These are phyloP conservation scores for Callithrix jacchus DNA, from an alignment of 2,113 vertebrate species.

Conservation along the genomic window DNA sequence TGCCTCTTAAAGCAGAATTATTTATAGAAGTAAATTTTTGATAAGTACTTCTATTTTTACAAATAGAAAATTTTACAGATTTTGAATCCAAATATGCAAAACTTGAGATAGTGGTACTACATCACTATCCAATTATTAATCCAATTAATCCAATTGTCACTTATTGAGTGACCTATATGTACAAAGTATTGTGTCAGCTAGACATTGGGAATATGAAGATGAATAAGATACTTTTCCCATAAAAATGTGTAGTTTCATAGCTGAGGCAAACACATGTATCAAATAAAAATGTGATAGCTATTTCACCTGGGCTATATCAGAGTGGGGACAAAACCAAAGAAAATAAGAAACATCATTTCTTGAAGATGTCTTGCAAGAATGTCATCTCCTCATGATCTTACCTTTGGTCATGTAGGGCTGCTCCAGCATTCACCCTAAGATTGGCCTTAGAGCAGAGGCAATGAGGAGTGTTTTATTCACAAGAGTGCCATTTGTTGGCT, in stretches of 20 bases:
- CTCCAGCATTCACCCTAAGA: background rate
- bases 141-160: background rate
- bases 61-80: background rate
- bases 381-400: background rate
- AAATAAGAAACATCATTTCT: background rate
- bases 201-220: background rate
- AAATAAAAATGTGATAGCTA: background rate
- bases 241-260: background rate
- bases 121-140: background rate
- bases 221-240: background rate
- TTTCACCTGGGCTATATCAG: background rate
- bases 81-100: constrained; percentile 29
- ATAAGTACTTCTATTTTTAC: background rate
- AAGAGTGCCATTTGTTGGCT: background rate
- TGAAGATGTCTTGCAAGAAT: background rate
- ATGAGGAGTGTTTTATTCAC: background rate
- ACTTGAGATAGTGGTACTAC: background rate
- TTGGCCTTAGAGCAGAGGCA: background rate
- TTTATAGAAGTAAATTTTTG: background rate
- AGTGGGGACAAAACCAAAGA: background rate
- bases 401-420: background rate
- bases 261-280: background rate
- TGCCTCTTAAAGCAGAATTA: constrained; percentile 34
- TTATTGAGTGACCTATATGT: background rate
- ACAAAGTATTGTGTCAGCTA: background rate